Percentiles rank a stretch among this genome's conserved stretches.
These are phyloP conservation scores for Macrobrachium nipponense DNA, from an alignment of 1,140 invertebrate genomes.

Conservation along the genomic window DNA sequence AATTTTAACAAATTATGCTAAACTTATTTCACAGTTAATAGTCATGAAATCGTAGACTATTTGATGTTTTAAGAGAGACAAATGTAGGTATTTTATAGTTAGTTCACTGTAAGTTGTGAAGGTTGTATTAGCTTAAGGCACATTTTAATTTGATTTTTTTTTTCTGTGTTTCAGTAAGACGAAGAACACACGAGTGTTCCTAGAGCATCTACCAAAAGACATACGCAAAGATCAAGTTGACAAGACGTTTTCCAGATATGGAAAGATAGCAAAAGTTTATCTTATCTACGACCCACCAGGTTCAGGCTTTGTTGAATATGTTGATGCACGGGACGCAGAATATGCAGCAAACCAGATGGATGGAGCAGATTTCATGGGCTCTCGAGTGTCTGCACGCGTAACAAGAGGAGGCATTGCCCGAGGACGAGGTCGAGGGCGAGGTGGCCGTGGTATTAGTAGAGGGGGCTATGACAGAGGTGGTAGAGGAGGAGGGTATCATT, in stretches of 20 bases:
- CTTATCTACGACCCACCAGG: slow-evolving; percentile 64
- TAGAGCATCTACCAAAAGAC: slow-evolving; percentile 64
- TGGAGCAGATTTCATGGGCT: slow-evolving; percentile 62
- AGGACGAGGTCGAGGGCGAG: slow-evolving; percentile 50
- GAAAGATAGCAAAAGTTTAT: slow-evolving; percentile 64
- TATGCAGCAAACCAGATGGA: slow-evolving; percentile 64
- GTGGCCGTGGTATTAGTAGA: slow-evolving; percentile 9
- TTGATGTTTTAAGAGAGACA: no score
- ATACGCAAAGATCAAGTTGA: slow-evolving; percentile 64
- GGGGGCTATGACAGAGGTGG: slow-evolving; percentile 45
- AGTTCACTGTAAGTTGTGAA: background rate
- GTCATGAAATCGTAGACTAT: no score
- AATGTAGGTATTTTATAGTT: background rate
- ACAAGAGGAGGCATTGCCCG: slow-evolving; percentile 63
- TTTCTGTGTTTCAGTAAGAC: slow-evolving; percentile 51
- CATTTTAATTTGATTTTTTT: slow-evolving; percentile 24
- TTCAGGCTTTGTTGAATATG: slow-evolving; percentile 64
- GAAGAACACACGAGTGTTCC: slow-evolving; percentile 62
- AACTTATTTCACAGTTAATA: no score
- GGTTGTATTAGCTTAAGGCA: background rate
- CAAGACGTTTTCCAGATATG: slow-evolving; percentile 63
- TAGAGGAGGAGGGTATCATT: slow-evolving; percentile 45
- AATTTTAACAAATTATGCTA: no score
- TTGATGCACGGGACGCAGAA: slow-evolving; percentile 63
- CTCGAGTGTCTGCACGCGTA: slow-evolving; percentile 56